Evolutionary conservation across 92 coral and sea anemone species (phyloP).

Genomic region (Palythoa caribaeorum): DNA sequence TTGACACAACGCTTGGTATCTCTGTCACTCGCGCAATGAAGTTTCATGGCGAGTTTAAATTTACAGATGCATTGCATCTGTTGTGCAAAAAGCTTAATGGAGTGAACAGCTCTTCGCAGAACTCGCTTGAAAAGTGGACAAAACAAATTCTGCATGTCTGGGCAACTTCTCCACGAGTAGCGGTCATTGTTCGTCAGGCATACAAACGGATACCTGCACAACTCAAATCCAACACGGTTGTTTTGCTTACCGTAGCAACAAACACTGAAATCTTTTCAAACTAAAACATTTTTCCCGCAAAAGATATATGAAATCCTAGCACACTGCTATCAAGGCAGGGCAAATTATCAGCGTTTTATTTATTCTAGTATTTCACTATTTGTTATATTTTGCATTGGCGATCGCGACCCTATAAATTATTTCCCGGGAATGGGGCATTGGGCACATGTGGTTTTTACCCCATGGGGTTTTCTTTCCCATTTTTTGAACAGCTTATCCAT

Average conservation of each 20-base stretch:
- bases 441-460: too few relatives aligned
- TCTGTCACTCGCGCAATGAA: slow-evolving; percentile 93
- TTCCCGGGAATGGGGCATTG: too few relatives aligned
- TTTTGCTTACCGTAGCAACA: slow-evolving; percentile 74
- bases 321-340: too few relatives aligned
- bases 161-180: slow-evolving; percentile 68
- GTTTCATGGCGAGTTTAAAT: slow-evolving; percentile 78
- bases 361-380: too few relatives aligned
- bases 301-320: too few relatives aligned
- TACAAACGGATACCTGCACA: slow-evolving; percentile 56
- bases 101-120: slow-evolving; percentile 70
- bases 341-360: too few relatives aligned
- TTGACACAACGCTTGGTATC: slow-evolving; percentile 74
- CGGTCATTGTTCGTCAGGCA: slow-evolving; percentile 60
- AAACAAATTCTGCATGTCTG: slow-evolving; percentile 89
- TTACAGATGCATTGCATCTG: slow-evolving; percentile 70
- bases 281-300: neutral
- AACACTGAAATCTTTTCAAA: slow-evolving; percentile 77
- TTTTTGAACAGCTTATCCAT: too few relatives aligned
- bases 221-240: slow-evolving; percentile 79
- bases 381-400: too few relatives aligned
- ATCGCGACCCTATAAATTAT: too few relatives aligned
- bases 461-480: too few relatives aligned
- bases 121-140: slow-evolving; percentile 82
- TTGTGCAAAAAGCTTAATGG: slow-evolving; percentile 76